Percentiles rank a stretch among this genome's conserved stretches.
Conservation (phyloP, 2,888 invertebrate species). For the Tetragonisca angustula region DNA sequence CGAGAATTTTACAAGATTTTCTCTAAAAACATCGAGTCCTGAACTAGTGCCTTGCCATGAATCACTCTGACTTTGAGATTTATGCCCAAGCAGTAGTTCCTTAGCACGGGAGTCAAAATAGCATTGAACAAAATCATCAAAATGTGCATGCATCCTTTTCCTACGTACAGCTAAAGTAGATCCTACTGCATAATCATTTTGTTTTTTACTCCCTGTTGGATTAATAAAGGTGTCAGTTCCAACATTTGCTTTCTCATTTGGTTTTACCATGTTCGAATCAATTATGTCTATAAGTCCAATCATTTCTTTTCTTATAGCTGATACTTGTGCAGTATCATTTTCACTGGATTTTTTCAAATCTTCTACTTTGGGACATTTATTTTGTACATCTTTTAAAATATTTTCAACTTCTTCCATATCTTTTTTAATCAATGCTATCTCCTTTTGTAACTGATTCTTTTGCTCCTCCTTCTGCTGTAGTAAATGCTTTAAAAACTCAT, state of each 20-base stretch:
- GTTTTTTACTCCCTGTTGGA: slow-evolving; percentile 66
- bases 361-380: slow-evolving; percentile 86
- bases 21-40: slow-evolving; percentile 91
- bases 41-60: slow-evolving; percentile 78
- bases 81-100: slow-evolving; percentile 88
- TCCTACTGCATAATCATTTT: slow-evolving; percentile 68
- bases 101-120: slow-evolving; percentile 92
- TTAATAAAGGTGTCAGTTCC: slow-evolving; percentile 68
- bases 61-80: slow-evolving; percentile 72
- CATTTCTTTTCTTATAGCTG: slow-evolving; percentile 86
- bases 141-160: slow-evolving; percentile 92
- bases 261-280: slow-evolving; percentile 84
- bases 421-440: slow-evolving; percentile 90
- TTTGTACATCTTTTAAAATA: slow-evolving; percentile 86
- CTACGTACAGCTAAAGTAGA: slow-evolving; percentile 88
- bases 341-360: slow-evolving; percentile 85
- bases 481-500: slow-evolving; percentile 93
- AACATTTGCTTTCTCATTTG: slow-evolving; percentile 65
- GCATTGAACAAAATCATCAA: slow-evolving; percentile 94
- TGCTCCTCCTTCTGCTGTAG: slow-evolving; percentile 89
- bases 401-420: slow-evolving; percentile 90
- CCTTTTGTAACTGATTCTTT: slow-evolving; percentile 88
- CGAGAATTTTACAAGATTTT: slow-evolving; percentile 94
- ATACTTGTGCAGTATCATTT: slow-evolving; percentile 85
- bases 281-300: slow-evolving; percentile 86